Percentiles rank a stretch among this genome's conserved stretches.
These are phyloP conservation scores for Cairina moschata DNA, from an alignment of 2,113 vertebrate genomes.

Conservation along the genomic window DNA sequence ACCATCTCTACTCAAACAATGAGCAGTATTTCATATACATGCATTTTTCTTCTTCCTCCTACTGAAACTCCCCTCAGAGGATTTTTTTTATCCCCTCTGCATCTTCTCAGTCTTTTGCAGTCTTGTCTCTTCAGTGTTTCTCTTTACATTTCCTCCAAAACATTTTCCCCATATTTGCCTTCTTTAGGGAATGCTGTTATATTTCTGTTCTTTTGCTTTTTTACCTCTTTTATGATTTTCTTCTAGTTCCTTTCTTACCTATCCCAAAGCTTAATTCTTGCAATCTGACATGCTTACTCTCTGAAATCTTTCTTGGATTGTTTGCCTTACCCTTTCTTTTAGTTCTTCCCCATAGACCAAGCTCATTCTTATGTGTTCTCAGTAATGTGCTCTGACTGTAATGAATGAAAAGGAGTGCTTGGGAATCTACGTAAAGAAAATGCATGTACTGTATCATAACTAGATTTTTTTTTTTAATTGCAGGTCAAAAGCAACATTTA, in stretches of 20 bases:
- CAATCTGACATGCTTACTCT: background rate
- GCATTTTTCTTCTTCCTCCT: background rate
- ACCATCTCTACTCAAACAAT: background rate
- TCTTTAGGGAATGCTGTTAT: background rate
- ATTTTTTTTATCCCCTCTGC: background rate
- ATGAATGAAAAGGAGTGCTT: slow-evolving; percentile 32
- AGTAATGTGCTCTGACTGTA: slow-evolving; percentile 26
- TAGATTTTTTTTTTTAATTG: background rate
- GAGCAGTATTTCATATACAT: background rate
- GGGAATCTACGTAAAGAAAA: slow-evolving; percentile 19
- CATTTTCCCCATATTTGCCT: background rate
- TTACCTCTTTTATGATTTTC: background rate
- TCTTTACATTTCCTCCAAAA: background rate
- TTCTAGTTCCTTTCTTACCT: slow-evolving; percentile 7
- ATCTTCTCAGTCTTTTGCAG: background rate
- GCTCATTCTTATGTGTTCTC: background rate
- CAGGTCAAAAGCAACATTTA: background rate
- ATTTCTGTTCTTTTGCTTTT: background rate
- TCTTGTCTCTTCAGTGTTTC: background rate
- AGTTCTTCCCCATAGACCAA: slow-evolving; percentile 9
- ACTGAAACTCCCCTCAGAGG: background rate
- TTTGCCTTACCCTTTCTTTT: slow-evolving; percentile 45
- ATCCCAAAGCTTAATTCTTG: slow-evolving; percentile 20
- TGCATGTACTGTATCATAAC: background rate
- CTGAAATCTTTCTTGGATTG: slow-evolving; percentile 30